Base-by-base conservation (phyloP, 2,113 vertebrate genomes). In the Plecturocebus donacophilus region DNA sequence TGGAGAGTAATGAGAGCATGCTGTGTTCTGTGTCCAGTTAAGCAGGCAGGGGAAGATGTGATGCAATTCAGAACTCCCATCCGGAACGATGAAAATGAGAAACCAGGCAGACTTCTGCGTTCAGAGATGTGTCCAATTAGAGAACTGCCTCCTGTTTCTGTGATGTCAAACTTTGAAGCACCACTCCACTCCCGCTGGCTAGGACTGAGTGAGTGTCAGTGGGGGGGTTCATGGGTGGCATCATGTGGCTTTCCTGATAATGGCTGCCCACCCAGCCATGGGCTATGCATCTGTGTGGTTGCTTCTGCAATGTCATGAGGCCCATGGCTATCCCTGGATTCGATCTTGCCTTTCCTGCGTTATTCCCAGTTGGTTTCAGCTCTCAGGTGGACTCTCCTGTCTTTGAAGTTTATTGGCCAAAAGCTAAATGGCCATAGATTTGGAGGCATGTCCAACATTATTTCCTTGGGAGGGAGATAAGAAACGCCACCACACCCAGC, bases 1-100 rank as follows among this genome's bases (percentile, higher is more conserved):
- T 88, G 16, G 13, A 0, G 0, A 0, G 35, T 13, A 8, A n/a
- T 8, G 27, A 52, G 20, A 12, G 47, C 4, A 3, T 1, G 25
- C 25, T 27, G 21, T 40, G 54, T 82, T 25, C 45, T 30, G 68
- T 42, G 17, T 86, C 30, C 14, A 52, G 0, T 21, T 86, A 19
- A 6, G 16, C 7, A 49, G 80, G 23, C 8, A 35, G 35, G 58
- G 61, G 47, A 30, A 45, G 1, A 2, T 40, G 40, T 35, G 73
- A 80, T 64, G 20, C 42, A 32, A 8, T 42, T 71, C 86, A 47
- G 42, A 38, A 38, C 71, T 95, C 81, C 84, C 27, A n/a, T 49
- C 52, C 66, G 49, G 56, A 82, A n/a, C 20, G 25, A 81, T 27
- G 25, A 81, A n/a, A 47, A 80, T 23, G 73, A 88, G 38, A 38